Conservation (phyloP, 2,113 vertebrate species). For the Calyptommatus sinebrachiatus region DNA sequence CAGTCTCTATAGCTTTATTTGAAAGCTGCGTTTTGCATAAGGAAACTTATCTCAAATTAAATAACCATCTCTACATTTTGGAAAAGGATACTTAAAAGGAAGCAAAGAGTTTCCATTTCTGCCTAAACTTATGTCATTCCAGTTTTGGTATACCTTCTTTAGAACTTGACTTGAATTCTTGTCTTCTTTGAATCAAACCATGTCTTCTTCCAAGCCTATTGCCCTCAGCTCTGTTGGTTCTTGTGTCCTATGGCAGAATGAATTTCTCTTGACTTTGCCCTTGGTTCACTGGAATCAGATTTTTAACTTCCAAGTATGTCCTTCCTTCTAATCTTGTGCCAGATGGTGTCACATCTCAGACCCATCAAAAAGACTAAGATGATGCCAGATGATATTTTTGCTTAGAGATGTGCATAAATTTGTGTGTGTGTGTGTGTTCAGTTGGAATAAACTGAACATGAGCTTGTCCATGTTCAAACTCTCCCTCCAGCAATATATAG, state of each 20-base stretch:
- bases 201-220: neutral
- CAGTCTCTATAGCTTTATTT: neutral
- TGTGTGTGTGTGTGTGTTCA: too few relatives aligned
- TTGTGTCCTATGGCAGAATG: neutral
- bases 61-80: neutral
- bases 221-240: neutral
- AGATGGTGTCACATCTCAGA: too few relatives aligned
- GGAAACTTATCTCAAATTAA: neutral
- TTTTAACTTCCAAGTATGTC: too few relatives aligned
- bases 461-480: too few relatives aligned
- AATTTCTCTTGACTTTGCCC: neutral
- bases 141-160: neutral
- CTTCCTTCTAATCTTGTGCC: too few relatives aligned
- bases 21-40: neutral
- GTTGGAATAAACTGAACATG: too few relatives aligned
- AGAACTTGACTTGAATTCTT: neutral
- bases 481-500: too few relatives aligned
- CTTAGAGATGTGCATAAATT: too few relatives aligned
- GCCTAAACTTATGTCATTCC: neutral
- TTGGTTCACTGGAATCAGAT: too few relatives aligned
- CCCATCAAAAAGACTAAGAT: too few relatives aligned
- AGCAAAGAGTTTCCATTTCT: neutral
- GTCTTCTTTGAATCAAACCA: neutral
- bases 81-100: too few relatives aligned
- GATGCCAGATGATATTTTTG: too few relatives aligned